Evolutionary conservation across 2,797 vertebrate genomes (phyloP), one percentile per base, ranked within the genome.

Genomic region (Notolepis coatsorum): DNA sequence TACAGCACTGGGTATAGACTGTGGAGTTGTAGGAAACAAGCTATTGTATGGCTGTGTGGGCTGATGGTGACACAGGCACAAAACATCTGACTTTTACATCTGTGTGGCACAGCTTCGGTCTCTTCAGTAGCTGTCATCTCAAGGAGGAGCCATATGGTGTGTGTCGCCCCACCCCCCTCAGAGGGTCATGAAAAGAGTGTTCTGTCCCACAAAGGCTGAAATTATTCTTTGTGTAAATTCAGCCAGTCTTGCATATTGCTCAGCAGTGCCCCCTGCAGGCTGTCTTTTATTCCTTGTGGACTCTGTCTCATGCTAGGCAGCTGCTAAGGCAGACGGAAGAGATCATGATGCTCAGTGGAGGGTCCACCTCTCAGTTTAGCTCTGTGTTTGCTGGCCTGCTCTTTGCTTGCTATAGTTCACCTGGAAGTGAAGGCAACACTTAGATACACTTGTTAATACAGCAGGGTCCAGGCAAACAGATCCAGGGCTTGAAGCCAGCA

Each of bases 191-290:
- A 27, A 54, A 21, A 12, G 31, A 41, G 17, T 3, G 4, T 10
- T 23, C 28, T n/a, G 15, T 31, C 15, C 24, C 5, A 20, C 18
- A 5, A 27, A 63, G 12, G 4, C 15, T 41, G 43, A 37, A 51
- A 13, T 7, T 41, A 7, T 33, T 39, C 45, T 18, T n/a, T n/a
- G 7, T 43, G 48, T 7, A 50, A 21, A 49, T 12, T 30, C 47
- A 7, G 33, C 15, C 31, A 12, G 7, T 39, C 9, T 23, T 9
- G 2, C 18, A 38, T 35, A 24, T 31, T 58, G 3, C 27, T 57
- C 17, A 43, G 54, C 33, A 65, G 69, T 47, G 50, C 53, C 79
- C 49, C 73, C 77, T 69, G 58, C 65, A 25, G 56, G 23, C 59
- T n/a, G 21, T 56, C 4, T 55, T 53, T 13, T 51, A 27, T 46